Base-by-base conservation (phyloP, 2,113 vertebrate genomes). In the Xenotilapia flavipinnis region DNA sequence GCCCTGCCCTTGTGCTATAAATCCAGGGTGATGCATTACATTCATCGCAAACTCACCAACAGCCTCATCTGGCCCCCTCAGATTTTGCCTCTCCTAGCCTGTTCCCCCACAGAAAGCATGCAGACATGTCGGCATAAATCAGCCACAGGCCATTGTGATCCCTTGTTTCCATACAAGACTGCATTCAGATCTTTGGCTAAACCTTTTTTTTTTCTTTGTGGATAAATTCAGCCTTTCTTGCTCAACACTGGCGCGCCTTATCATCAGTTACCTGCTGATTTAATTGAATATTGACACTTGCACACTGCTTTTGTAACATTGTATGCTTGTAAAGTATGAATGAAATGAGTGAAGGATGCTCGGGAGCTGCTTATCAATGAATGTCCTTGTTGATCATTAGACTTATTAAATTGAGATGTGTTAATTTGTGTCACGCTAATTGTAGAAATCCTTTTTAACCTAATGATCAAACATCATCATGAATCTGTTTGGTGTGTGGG, bases 251-350 rank as follows among this genome's bases (percentile, higher is more conserved):
- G 56, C 45, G 62, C 47, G 56, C 26, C 65, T 70, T 82, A 90
- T 95, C 90, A 87, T 75, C 87, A 77, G 73, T 77, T 82, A 84
- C 91, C 83, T 91, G 28, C 91, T 92, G 49, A 89, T 86, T 86
- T 82, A 82, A 91, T 90, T 89, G 19, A 75, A 89, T 90, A 90
- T 89, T 88, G 54, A 87, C 62, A 82, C 65, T 89, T 91, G 89
- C 89, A 85, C 82, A 86, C 77, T 90, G 90, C 93, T 93, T 89
- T 93, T 87, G 82, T 87, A 92, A 93, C 92, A 80, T 33, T 85
- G 84, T 79, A 14, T 88, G 84, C 80, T 62, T 91, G 88, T 19
- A 19, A 51, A 38, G 86, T 79, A 79, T 84, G 86, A 86, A 56
- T 89, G 85, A 53, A 47, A 23, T 6, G 31, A 79, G 40, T 80